Conservation (phyloP, 2,113 vertebrate genomes). For the Chionis minor region DNA sequence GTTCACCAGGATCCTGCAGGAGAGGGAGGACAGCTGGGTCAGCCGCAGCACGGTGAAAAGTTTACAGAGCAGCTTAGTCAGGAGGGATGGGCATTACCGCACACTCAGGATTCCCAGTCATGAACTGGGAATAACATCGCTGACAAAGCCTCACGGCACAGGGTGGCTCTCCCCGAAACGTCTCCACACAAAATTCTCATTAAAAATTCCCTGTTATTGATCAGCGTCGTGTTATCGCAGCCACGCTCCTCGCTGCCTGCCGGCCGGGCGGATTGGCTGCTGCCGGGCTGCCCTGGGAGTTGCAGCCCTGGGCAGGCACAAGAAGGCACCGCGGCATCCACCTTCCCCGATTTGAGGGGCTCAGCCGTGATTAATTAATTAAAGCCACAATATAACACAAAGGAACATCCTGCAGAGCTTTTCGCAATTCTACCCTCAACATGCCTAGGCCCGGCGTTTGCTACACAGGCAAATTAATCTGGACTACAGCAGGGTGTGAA, state of each 20-base stretch:
- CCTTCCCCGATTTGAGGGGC: neutral
- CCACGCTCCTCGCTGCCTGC: neutral
- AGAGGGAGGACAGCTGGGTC: neutral
- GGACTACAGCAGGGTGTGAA: neutral
- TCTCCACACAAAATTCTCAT: neutral
- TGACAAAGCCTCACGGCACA: fast-evolving
- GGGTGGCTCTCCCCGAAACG: fast-evolving
- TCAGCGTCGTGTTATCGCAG: fast-evolving
- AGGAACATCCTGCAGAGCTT: neutral
- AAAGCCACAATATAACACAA: neutral
- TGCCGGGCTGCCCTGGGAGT: neutral
- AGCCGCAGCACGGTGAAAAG: neutral
- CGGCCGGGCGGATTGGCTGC: neutral
- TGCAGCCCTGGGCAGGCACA: neutral
- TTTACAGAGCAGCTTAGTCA: neutral
- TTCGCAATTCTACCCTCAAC: neutral
- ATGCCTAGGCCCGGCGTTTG: neutral
- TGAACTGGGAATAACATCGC: neutral
- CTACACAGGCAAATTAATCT: neutral
- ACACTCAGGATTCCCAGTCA: neutral
- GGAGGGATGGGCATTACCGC: neutral
- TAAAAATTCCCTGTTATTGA: neutral
- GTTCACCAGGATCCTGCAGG: slow-evolving; percentile 89
- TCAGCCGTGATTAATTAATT: neutral
- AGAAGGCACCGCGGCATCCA: fast-evolving